Evolutionary conservation across 2,113 vertebrate genomes (phyloP).

Genomic region (Trochalopteron elliotii): DNA sequence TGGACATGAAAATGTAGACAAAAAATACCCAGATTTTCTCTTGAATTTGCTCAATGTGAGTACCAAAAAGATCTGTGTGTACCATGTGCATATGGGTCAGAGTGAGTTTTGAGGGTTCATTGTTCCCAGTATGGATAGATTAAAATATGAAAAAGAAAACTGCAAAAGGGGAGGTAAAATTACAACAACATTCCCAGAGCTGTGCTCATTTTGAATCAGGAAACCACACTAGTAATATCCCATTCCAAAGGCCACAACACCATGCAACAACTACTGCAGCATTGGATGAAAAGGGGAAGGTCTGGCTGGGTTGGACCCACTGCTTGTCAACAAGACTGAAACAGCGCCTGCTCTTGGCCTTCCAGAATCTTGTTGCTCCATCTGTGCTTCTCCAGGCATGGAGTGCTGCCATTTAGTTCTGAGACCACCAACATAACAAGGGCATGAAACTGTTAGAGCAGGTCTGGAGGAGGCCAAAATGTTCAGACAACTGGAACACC

Average conservation of each 20-base stretch:
- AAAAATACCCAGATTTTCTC: neutral
- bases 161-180: neutral
- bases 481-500: neutral
- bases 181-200: neutral
- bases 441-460: neutral
- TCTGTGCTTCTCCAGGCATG: neutral
- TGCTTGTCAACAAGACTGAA: neutral
- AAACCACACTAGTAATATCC: neutral
- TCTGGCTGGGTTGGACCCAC: neutral
- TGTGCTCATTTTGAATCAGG: neutral
- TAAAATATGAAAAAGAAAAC: neutral
- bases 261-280: accelerated
- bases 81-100: neutral
- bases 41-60: neutral
- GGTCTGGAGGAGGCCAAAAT: neutral
- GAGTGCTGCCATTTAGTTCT: neutral
- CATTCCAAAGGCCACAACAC: neutral
- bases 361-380: neutral
- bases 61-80: neutral
- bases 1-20: neutral
- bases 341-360: neutral
- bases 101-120: neutral
- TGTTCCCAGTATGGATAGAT: neutral
- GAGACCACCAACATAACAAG: too few species aligned
- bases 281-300: neutral